Percentiles rank a stretch among this genome's conserved stretches.
Conservation (phyloP, 2,113 vertebrate genomes). For the Otus sunia region DNA sequence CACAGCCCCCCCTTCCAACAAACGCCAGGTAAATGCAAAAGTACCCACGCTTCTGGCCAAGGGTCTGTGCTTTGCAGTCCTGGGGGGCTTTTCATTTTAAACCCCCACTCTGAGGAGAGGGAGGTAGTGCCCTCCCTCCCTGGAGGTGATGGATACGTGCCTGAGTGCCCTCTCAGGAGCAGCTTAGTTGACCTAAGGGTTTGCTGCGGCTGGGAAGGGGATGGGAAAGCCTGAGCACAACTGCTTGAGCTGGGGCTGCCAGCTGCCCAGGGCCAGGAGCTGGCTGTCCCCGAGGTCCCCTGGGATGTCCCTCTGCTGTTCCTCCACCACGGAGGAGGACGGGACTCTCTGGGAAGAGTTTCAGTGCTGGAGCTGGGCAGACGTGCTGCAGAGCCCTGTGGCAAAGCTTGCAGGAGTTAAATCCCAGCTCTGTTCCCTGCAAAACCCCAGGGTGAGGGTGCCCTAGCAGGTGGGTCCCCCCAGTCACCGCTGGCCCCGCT, state of each 20-base stretch:
- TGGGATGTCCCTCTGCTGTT: background rate
- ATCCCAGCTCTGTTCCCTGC: background rate
- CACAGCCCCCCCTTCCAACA: background rate
- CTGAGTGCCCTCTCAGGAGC: background rate
- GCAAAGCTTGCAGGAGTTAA: background rate
- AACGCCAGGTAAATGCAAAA: fast-evolving
- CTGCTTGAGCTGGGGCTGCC: background rate
- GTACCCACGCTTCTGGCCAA: fast-evolving
- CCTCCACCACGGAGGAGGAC: fast-evolving
- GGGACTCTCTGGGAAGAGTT: background rate
- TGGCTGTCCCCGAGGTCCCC: background rate
- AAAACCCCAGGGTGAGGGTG: background rate
- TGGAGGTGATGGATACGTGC: fast-evolving
- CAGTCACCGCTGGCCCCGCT: fast-evolving
- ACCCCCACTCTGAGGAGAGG: fast-evolving
- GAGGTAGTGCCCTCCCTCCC: background rate
- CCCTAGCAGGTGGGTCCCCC: too few relatives aligned
- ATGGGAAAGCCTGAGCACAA: background rate
- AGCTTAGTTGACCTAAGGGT: background rate
- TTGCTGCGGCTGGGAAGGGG: background rate
- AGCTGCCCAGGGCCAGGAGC: background rate
- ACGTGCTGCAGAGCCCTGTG: background rate
- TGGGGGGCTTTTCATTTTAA: background rate
- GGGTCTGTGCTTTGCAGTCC: background rate
- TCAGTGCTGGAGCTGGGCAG: fast-evolving